Base-by-base conservation (phyloP, 2,797 vertebrate genomes). In the Chanos chanos region DNA sequence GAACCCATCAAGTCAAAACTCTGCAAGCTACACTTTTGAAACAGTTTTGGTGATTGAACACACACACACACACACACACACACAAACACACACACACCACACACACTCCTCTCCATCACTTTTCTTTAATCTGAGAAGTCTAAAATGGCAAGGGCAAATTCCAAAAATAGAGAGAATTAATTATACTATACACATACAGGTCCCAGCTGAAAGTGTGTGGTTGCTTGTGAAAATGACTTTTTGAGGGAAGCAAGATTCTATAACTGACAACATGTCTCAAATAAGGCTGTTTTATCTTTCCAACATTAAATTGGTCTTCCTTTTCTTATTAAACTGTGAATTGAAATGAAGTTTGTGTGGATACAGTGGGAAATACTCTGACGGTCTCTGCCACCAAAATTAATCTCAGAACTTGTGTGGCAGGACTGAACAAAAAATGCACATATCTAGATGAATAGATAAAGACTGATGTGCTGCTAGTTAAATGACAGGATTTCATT, bases 201-300 rank as follows among this genome's bases (percentile, higher is more conserved):
- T 18, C n/a, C 51, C 53, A 50, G 65, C 49, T 51, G 48, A 52
- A 56, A 31, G 13, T 37, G 58, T 50, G 34, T 12, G 1, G 3
- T 21, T n/a, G 18, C 19, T 19, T 30, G n/a, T 21, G 21, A 40
- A 66, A 68, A 47, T 33, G 54, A n/a, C 12, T 40, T 61, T 53
- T 7, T 21, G 1, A 71, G 19, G 60, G 69, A 45, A 41, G 40
- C 66, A 61, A 33, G 64, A 64, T n/a, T n/a, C 47, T 43, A 70
- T 78, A 78, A 81, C 74, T 78, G 77, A 69, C 64, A 70, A 71
- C 68, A 77, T 66, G 75, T 81, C 64, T 63, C 67, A 61, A 50
- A 63, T 7, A 51, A 71, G 21, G 73, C 63, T n/a, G 59, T 78
- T 75, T 75, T 61, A 76, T 76, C 69, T 56, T 4, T n/a, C 24